phyloP scores from a whole-genome alignment of 2,113 vertebrate genomes.

The Apus apus region DNA sequence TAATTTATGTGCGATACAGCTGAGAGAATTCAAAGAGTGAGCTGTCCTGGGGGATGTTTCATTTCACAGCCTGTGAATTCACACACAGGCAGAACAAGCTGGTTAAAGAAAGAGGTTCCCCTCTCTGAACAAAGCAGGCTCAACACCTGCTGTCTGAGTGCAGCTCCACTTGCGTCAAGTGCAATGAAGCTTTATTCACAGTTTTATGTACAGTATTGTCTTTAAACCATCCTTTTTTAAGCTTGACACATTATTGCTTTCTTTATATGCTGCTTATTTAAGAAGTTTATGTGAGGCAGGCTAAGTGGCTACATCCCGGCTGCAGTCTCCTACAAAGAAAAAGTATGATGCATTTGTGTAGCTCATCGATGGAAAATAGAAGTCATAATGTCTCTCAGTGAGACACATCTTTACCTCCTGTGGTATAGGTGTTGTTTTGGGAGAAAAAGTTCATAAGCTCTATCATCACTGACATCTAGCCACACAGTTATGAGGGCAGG shows the following conservation, averaged over 20 bases:
- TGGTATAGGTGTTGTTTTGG: neutral
- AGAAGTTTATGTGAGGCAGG: neutral
- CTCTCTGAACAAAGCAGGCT: neutral
- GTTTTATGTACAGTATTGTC: neutral
- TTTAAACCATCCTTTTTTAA: neutral
- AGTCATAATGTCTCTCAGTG: neutral
- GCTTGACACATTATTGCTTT: neutral
- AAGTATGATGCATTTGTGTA: rapidly evolving
- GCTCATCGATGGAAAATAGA: neutral
- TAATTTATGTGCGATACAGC: slow-evolving; percentile 45
- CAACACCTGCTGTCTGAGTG: slow-evolving; percentile 20
- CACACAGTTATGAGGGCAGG: neutral
- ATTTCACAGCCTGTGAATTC: slow-evolving; percentile 31
- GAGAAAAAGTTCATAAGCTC: neutral
- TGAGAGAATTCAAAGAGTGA: slow-evolving; percentile 34
- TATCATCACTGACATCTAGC: neutral
- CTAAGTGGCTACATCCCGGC: neutral
- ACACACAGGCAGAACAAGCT: neutral
- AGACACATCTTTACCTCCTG: neutral
- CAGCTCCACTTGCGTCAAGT: neutral
- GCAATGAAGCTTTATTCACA: neutral
- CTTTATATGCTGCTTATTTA: neutral
- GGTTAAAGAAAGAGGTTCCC: neutral
- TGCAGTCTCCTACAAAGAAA: neutral
- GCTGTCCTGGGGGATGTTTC: slow-evolving; percentile 45